A percentile compares a stretch with the other conserved stretches of the same genome.
These are phyloP conservation scores for Chaetorhynchus papuensis DNA, from an alignment of 2,113 vertebrate species.

Conservation along the genomic window DNA sequence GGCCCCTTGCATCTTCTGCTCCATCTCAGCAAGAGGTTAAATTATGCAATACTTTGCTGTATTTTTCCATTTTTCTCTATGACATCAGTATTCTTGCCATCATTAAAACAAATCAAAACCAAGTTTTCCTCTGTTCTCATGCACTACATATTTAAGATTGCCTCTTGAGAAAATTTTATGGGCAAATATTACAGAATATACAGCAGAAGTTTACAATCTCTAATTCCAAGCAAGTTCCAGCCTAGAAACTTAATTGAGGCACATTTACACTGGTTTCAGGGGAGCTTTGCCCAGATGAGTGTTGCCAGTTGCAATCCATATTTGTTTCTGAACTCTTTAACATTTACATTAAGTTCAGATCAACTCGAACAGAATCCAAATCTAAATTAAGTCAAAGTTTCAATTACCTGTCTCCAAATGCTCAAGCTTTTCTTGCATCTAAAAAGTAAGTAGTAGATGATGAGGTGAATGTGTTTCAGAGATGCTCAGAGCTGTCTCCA, in stretches of 20 bases:
- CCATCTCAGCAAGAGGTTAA: neutral
- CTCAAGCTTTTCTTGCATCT: neutral
- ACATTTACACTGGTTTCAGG: neutral
- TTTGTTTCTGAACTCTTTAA: neutral
- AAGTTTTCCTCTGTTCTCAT: neutral
- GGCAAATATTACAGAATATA: neutral
- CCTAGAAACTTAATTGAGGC: neutral
- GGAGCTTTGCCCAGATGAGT: neutral
- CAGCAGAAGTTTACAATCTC: neutral
- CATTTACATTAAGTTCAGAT: slow-evolving; percentile 2
- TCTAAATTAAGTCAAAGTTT: neutral
- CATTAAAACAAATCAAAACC: slow-evolving; percentile 27
- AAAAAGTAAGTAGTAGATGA: neutral
- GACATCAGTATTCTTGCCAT: neutral
- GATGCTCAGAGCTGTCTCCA: neutral
- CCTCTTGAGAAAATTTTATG: neutral
- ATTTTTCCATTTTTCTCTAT: neutral
- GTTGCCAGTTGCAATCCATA: neutral
- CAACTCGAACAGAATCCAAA: neutral
- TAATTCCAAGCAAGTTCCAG: neutral
- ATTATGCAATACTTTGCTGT: neutral
- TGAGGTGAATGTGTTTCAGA: neutral
- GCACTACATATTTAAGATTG: neutral
- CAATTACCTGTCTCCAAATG: neutral
- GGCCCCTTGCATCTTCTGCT: neutral